Evolutionary conservation across 2,113 vertebrate species (phyloP).

Genomic region (Tringa solitaria): DNA sequence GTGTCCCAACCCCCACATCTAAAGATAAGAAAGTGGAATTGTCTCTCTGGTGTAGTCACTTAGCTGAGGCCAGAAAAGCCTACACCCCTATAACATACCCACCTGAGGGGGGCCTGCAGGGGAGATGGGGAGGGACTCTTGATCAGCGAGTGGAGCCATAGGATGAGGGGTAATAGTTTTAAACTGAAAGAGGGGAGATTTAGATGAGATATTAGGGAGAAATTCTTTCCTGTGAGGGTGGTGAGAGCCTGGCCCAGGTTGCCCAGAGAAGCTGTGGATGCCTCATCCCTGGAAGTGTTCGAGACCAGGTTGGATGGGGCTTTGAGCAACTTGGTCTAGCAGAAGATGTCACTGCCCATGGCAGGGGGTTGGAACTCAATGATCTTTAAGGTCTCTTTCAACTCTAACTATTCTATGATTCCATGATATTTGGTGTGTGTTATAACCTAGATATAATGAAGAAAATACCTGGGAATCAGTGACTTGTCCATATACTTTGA

Average conservation of each 20-base stretch:
- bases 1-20: background rate
- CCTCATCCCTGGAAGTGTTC: background rate
- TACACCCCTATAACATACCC: too few species aligned
- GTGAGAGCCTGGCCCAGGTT: background rate
- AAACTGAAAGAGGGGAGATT: background rate
- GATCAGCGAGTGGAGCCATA: background rate
- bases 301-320: background rate
- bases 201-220: background rate
- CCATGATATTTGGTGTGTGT: background rate
- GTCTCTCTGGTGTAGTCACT: background rate
- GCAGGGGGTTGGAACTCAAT: background rate
- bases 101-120: background rate
- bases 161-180: background rate
- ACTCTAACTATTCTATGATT: background rate
- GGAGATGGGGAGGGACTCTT: background rate
- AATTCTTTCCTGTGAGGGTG: background rate
- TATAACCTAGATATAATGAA: background rate
- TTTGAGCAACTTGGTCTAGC: background rate
- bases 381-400: background rate
- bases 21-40: background rate
- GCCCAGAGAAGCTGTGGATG: background rate
- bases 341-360: background rate
- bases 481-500: background rate
- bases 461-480: background rate
- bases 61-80: background rate